Base-by-base conservation (phyloP, 2,797 vertebrate species). In the Intellagama lesueurii region DNA sequence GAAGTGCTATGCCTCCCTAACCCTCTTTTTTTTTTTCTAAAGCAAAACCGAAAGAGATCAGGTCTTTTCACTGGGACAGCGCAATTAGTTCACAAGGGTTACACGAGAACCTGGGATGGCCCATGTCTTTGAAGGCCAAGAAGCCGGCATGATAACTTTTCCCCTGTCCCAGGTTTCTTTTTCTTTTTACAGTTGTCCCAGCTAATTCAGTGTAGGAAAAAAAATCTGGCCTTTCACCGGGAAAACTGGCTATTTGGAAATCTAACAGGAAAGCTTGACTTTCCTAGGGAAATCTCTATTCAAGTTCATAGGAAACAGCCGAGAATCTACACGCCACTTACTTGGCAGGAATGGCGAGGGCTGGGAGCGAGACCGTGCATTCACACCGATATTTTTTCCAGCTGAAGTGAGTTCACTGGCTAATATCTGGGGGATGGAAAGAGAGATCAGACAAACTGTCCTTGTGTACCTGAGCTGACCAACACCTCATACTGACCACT, bases 181-280 rank as follows among this genome's bases (percentile, higher is more conserved):
- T 77, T 86, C 60, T 86, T 86, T 76, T 86, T 86, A 77, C 28
- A 77, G 44, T 75, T 64, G 73, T 19, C 84, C 93, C 7, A 95
- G 94, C 91, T 94, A 90, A 94, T 91, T 92, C 79, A 89, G 78
- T 7, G 52, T 66, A 85, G 35, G 78, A 89, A 91, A 81, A 91
- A 91, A 93, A 94, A 94, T 95, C 88, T 87, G 52, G 52, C 52
- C 92, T 95, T 95, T 94, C 92, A 95, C 44, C 11, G 93, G 91
- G 93, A 96, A 95, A 95, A 93, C 87, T 85, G 89, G 83, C 86
- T 84, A 91, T 92, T 40, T 95, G 94, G 95, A 96, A 95, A 92
- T 91, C 87, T 92, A 93, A 92, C 90, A 96, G 93, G 91, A 94
- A 56, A 56, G 52, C 52, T 56, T 3, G 9, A 56, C 52, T 56